Conservation (phyloP, 2,888 invertebrate genomes). For the Pogonocherus hispidulus region DNA sequence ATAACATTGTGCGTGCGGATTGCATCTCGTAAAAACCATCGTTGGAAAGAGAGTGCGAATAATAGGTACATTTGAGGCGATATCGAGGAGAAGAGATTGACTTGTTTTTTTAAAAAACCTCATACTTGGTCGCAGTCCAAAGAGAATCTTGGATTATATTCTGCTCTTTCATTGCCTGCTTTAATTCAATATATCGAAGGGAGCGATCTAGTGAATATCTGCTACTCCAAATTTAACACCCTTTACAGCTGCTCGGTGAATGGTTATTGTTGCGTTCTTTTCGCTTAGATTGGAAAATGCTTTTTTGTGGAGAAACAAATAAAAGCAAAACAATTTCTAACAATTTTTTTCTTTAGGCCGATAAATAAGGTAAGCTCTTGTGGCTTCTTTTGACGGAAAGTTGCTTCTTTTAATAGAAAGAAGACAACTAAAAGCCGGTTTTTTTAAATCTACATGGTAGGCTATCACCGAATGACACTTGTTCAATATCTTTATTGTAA, state of each 20-base stretch:
- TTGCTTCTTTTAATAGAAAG: no score
- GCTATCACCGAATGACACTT: no score
- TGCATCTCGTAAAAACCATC: not conserved
- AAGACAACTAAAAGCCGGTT: no score
- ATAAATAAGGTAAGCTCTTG: no score
- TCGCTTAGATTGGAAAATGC: not conserved
- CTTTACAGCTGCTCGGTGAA: not conserved
- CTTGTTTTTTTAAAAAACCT: not conserved
- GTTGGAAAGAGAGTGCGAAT: not conserved
- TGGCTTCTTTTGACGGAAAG: no score
- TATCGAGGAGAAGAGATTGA: not conserved
- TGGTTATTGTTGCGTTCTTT: not conserved
- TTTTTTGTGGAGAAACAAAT: not conserved
- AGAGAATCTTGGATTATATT: no score
- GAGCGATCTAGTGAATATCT: not conserved
- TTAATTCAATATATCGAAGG: not conserved
- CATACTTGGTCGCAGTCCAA: not conserved
- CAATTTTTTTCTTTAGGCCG: no score
- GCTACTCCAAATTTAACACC: not conserved
- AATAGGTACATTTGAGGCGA: not conserved
- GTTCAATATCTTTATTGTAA: no score
- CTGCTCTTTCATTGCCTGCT: not conserved
- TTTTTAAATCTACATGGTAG: no score
- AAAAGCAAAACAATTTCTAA: no score
- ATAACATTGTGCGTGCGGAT: not conserved